A percentile compares a stretch with the other conserved stretches of the same genome.
Conservation (phyloP, 2,888 invertebrate species). For the Chymomyza caudatula region DNA sequence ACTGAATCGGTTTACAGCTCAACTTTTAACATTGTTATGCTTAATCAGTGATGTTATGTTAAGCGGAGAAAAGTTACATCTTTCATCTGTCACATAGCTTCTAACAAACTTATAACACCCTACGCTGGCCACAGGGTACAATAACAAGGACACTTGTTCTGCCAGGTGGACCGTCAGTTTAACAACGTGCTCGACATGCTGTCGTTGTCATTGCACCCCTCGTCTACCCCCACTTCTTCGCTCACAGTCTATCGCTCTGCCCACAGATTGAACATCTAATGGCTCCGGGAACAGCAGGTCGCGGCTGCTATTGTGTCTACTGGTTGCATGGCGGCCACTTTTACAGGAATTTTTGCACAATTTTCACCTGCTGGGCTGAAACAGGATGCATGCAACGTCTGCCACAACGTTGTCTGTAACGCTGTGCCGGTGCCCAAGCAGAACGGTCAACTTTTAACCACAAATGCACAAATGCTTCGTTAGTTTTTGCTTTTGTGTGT, state of each 20-base stretch:
- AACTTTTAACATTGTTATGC: too few relatives aligned
- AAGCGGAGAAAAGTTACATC: too few relatives aligned
- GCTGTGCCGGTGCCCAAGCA: conserved; percentile 18
- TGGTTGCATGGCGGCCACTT: conserved; percentile 9
- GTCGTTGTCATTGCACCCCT: conserved; percentile 3
- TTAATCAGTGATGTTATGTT: too few relatives aligned
- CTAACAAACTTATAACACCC: not conserved
- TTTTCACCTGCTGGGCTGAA: conserved; percentile 49
- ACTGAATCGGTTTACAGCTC: too few relatives aligned
- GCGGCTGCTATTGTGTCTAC: not conserved
- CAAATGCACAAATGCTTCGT: conserved; percentile 63
- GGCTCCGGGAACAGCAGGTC: not conserved
- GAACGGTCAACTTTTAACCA: conserved; percentile 65
- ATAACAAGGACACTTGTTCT: not conserved
- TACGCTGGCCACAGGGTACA: not conserved
- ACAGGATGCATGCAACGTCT: conserved; percentile 15
- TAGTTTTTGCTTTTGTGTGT: conserved; percentile 28
- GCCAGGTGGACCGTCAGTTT: not conserved
- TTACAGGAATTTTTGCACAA: conserved; percentile 35
- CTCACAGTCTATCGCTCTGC: not conserved
- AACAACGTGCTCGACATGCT: conserved; percentile 17
- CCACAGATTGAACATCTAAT: conserved; percentile 14
- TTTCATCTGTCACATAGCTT: too few relatives aligned
- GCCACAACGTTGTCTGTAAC: conserved; percentile 19
- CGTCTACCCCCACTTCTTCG: conserved; percentile 5